A percentile compares a stretch with the other conserved stretches of the same genome.
These are phyloP conservation scores for Hyppa rectilinea DNA, from an alignment of 2,888 invertebrate genomes.

Conservation along the genomic window DNA sequence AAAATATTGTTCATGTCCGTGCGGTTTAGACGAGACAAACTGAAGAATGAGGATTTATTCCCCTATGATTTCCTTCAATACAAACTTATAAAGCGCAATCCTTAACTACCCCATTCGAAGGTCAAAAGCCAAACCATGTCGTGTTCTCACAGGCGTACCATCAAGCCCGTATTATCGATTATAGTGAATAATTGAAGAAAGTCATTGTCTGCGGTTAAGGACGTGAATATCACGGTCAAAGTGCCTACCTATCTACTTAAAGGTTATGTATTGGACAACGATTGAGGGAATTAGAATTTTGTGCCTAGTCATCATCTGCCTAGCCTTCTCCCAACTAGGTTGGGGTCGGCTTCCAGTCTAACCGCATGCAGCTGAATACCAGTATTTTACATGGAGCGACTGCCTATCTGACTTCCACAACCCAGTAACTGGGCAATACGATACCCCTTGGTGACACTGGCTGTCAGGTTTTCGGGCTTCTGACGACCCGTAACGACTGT, in stretches of 20 bases:
- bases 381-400: no score
- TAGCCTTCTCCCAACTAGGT: no score
- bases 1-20: neutral
- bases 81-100: neutral
- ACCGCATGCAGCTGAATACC: no score
- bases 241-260: neutral
- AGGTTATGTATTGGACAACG: neutral
- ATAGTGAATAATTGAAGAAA: conserved; percentile 56
- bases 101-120: neutral
- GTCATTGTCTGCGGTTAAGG: conserved; percentile 26
- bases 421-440: no score
- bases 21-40: neutral
- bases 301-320: no score
- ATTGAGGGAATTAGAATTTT: no score
- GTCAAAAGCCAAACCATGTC: conserved; percentile 1
- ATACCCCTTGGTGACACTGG: no score
- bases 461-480: no score
- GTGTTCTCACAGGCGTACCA: neutral
- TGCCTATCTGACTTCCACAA: no score
- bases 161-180: conserved; percentile 52
- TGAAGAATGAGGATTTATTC: neutral
- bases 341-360: no score
- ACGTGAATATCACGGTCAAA: conserved; percentile 27
- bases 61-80: neutral
- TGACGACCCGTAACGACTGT: no score